phyloP scores from a whole-genome alignment of 1,140 invertebrate species.

The Sminthurinus signatus region DNA sequence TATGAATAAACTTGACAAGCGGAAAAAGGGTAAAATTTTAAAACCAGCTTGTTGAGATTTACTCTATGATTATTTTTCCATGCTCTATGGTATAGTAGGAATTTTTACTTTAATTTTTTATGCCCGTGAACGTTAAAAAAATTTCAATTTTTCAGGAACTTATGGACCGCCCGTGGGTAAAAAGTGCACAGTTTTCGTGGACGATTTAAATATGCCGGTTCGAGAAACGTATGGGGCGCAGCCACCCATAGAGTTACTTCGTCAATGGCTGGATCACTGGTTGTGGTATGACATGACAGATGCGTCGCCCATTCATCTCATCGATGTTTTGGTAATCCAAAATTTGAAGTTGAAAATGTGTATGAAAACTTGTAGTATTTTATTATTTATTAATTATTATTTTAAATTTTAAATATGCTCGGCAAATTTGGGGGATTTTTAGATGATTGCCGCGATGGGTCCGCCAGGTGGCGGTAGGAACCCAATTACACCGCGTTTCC shows the following conservation, averaged over 20 bases:
- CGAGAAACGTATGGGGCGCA: conserved; percentile 62
- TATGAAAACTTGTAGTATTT: too few species aligned
- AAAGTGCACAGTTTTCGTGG: conserved; percentile 83
- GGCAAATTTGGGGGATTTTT: too few species aligned
- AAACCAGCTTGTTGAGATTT: too few species aligned
- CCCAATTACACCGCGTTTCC: conserved; percentile 75
- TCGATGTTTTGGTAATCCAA: conserved; percentile 82
- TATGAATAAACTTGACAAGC: conserved; percentile 88
- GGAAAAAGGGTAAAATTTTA: conserved; percentile 63
- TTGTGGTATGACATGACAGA: conserved; percentile 92
- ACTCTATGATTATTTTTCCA: too few species aligned
- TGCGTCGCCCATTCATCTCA: conserved; percentile 70
- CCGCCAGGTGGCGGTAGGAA: conserved; percentile 76
- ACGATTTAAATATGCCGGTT: conserved; percentile 88
- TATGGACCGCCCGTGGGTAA: conserved; percentile 86
- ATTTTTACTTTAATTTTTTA: too few species aligned
- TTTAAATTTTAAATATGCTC: too few species aligned
- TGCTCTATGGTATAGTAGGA: too few species aligned
- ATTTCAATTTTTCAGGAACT: conserved; percentile 52
- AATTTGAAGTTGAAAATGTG: too few species aligned
- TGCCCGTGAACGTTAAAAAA: too few species aligned
- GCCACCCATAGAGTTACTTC: conserved; percentile 81
- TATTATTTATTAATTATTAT: too few species aligned
- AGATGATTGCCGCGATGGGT: conserved; percentile 81
- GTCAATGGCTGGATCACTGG: conserved; percentile 83